Conservation (phyloP, 2,113 vertebrate species). For the Amazona vittata region DNA sequence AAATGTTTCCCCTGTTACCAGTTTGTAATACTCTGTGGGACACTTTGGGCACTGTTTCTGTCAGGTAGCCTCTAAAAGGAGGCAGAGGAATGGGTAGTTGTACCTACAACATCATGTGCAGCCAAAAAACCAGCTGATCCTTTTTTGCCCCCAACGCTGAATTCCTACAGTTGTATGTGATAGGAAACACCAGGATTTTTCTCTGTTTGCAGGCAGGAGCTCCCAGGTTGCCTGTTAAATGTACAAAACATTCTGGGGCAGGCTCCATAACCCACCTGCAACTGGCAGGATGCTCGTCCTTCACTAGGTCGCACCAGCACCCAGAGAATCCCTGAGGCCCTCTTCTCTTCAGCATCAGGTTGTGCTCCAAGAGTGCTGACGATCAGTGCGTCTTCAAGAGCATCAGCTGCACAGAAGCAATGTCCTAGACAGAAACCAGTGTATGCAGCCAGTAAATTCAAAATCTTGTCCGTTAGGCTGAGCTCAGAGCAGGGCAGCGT, state of each 20-base stretch:
- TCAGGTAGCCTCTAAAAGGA: background rate
- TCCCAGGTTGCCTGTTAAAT: background rate
- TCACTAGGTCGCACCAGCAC: background rate
- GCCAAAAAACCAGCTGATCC: background rate
- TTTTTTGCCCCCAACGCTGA: background rate
- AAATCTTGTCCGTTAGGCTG: background rate
- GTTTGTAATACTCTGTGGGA: background rate
- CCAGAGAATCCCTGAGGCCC: background rate
- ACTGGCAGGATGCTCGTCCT: accelerated
- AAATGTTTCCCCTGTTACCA: background rate
- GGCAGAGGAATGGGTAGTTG: background rate
- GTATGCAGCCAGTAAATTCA: background rate
- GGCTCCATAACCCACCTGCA: background rate
- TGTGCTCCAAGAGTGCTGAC: background rate
- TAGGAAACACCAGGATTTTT: background rate
- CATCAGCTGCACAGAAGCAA: background rate
- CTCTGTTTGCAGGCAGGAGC: background rate
- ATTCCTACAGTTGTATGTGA: background rate
- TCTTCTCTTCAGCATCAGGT: background rate
- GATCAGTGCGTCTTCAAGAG: accelerated
- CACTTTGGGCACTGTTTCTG: background rate
- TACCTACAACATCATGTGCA: background rate
- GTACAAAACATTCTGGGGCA: background rate
- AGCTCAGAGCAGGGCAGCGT: background rate
- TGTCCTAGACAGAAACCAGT: background rate